Base-by-base conservation (phyloP, 2,113 vertebrate species). In the Hydrochoerus hydrochaeris region DNA sequence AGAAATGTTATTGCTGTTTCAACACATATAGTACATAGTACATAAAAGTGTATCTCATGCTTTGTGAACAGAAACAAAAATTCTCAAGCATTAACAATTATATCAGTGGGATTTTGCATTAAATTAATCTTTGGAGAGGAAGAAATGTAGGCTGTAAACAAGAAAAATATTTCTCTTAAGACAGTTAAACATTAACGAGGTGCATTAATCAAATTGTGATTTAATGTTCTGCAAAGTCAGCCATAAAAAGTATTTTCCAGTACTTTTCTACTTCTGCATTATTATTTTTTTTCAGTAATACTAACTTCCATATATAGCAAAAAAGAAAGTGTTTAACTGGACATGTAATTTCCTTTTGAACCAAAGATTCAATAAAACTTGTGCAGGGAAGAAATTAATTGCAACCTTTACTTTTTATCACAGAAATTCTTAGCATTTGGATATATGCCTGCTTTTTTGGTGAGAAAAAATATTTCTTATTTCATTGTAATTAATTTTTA, bases 141-240 rank as follows among this genome's bases (percentile, higher is more conserved):
- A 96, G 85, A 88, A 95, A 91, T 91, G 62, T 63, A 73, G 44
- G 94, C 94, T 91, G 46, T 96, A 97, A 97, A 97, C 92, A 97
- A 96, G 97, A 94, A 94, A 96, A 96, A 96, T 97, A 97, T 96
- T 98, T 97, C 97, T 98, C 94, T 97, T 96, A 97, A 97, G 96
- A 97, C 91, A 91, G 94, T 95, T 95, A 90, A 97, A 91, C 73
- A 97, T 95, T 97, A 98, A 96, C 52, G 96, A 96, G 95, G 83
- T 86, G 6, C 94, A 97, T 98, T 97, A 97, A 98, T 98, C 97
- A 97, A 89, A 90, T 46, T 49, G 88, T 96, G 92, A 96, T 86
- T 91, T 82, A 94, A 93, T 83, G 85, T 92, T 94, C 85, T 96
- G 97, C 97, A 88, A 96, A 95, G 90, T 98, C 97, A 97, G 97